Conservation (phyloP, 2,113 vertebrate species). For the Rhynchomys soricoides region DNA sequence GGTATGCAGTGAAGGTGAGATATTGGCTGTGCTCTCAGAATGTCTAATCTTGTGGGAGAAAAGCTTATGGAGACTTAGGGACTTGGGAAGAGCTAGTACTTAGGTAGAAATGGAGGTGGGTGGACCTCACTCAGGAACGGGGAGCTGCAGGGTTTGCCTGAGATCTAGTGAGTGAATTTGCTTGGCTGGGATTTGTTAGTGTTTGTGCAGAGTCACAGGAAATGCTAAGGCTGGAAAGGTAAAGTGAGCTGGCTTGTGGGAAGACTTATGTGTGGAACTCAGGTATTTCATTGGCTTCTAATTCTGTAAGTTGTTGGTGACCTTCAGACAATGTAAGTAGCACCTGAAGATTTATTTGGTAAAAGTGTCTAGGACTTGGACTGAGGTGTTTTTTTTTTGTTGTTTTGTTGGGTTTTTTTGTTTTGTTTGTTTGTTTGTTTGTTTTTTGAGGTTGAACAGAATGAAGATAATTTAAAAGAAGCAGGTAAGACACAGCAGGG, state of each 20-base stretch:
- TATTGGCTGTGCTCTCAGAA: not conserved
- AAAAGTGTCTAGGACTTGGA: not conserved
- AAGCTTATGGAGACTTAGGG: not conserved
- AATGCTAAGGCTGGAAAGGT: not conserved
- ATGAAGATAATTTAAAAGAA: slow-evolving; percentile 55
- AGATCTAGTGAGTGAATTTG: not conserved
- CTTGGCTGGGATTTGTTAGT: slow-evolving; percentile 18
- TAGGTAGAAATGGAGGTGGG: not conserved
- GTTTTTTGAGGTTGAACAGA: not conserved
- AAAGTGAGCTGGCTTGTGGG: not conserved
- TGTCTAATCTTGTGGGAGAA: not conserved
- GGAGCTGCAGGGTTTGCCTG: not conserved
- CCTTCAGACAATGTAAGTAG: not conserved
- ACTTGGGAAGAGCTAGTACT: not conserved
- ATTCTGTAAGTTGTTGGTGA: not conserved
- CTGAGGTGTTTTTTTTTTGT: not conserved
- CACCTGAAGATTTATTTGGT: not conserved
- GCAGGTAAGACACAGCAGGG: slow-evolving; percentile 9
- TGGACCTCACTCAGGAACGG: not conserved
- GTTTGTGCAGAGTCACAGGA: not conserved
- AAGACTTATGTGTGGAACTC: not conserved
- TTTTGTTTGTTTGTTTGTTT: not conserved
- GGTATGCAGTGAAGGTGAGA: not conserved
- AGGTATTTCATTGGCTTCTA: not conserved
- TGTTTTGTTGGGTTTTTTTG: not conserved